Conservation (phyloP, 53 echinoderm and acorn worm genomes). For the Hippasteria phrygiana region DNA sequence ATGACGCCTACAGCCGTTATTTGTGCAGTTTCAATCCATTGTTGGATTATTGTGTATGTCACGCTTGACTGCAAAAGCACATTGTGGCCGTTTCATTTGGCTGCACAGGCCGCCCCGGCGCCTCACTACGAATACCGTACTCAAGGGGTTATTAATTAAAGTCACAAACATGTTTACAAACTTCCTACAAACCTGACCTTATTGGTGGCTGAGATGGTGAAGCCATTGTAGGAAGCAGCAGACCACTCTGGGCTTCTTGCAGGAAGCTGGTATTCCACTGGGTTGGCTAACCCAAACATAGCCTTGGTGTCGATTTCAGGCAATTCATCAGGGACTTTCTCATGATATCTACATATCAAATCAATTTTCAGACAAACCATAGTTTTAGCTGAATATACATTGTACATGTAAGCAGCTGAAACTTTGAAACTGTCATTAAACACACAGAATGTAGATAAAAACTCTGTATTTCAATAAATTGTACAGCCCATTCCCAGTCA, state of each 20-base stretch:
- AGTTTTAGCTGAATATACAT: not conserved
- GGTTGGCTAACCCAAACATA: slow-evolving; percentile 83
- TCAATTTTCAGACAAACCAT: not conserved
- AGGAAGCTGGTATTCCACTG: slow-evolving; percentile 81
- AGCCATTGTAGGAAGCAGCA: slow-evolving; percentile 83
- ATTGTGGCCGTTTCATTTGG: too few species aligned
- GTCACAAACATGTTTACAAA: not conserved
- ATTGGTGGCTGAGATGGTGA: slow-evolving; percentile 56
- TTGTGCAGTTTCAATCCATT: too few species aligned
- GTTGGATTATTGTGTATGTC: too few species aligned
- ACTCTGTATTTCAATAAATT: not conserved
- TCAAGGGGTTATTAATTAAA: too few species aligned
- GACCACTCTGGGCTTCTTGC: slow-evolving; percentile 82
- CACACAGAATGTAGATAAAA: not conserved
- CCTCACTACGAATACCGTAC: too few species aligned
- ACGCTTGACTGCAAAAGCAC: too few species aligned
- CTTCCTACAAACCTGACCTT: slow-evolving; percentile 1
- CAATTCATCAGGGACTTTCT: slow-evolving; percentile 89
- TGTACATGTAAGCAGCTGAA: not conserved
- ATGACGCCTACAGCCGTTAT: too few species aligned
- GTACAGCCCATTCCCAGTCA: not conserved
- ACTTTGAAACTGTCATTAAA: not conserved
- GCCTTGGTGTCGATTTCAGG: slow-evolving; percentile 87
- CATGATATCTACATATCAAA: slow-evolving; percentile 79
- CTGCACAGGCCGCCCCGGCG: too few species aligned